Percentiles rank a stretch among this genome's conserved stretches.
phyloP scores from a whole-genome alignment of 2,113 vertebrate genomes.

The Ophthalmolycus amberensis region DNA sequence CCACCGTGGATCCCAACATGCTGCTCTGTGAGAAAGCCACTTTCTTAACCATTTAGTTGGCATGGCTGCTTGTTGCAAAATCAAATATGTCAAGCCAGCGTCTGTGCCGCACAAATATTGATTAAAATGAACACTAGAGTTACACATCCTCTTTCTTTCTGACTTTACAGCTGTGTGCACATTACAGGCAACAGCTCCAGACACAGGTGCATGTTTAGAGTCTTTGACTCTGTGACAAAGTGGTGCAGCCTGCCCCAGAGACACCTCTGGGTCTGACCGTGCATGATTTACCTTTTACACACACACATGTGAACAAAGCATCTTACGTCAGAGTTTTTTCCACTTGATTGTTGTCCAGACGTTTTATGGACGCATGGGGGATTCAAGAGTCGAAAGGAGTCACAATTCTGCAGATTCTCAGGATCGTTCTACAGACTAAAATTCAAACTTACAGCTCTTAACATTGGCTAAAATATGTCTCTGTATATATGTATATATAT shows the following conservation, averaged over 20 bases:
- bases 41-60: not conserved
- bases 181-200: constrained; percentile 42
- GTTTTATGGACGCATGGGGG: constrained; percentile 17
- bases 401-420: constrained; percentile 22
- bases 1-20: constrained; percentile 25
- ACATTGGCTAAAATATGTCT: not conserved
- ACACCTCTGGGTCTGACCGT: constrained; percentile 50
- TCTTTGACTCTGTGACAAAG: constrained; percentile 57
- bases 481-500: not conserved
- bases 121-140: not conserved
- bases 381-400: constrained; percentile 43
- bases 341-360: constrained; percentile 23
- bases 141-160: not conserved
- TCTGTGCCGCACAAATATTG: not conserved
- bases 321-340: constrained; percentile 34
- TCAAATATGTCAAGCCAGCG: not conserved
- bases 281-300: constrained; percentile 39
- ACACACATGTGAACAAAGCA: not conserved
- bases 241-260: constrained; percentile 40
- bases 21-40: constrained; percentile 5
- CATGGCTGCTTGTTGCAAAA: constrained; percentile 14
- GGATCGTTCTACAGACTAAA: constrained; percentile 17
- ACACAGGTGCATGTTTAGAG: constrained; percentile 55
- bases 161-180: constrained; percentile 20
- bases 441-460: not conserved